Base-by-base conservation (phyloP, 1,140 invertebrate genomes). In the Spodoptera frugiperda region DNA sequence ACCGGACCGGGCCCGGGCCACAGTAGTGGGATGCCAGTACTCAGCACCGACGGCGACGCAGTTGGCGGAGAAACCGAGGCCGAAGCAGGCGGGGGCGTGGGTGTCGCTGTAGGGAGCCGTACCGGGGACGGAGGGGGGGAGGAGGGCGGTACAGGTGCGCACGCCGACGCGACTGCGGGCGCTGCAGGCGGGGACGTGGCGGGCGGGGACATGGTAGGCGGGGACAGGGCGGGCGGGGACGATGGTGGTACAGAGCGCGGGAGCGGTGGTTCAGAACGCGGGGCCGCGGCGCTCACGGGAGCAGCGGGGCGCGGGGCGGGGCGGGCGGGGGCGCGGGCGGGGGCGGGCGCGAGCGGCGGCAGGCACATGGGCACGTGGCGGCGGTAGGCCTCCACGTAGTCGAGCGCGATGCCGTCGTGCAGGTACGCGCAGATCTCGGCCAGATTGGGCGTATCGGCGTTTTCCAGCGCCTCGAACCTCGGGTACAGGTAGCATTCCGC, bases 401-500 rank as follows among this genome's bases (percentile, higher is more conserved):
- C 85, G 25, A 89, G 89, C 76, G 72, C 77, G 84, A 90, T 86
- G 82, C 89, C 86, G 83, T 88, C 79, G 76, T 85, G 86, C 77
- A 88, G 81, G 83, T 88, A 89, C 61, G 75, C 79, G 84, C 81
- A 65, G 53, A 91, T 84, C 77, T 93, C 90, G 54, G 78, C 84
- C 86, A 80, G 89, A 86, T 84, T 90, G 78, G 87, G 91, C 82
- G 91, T 90, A 77, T 77, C 87, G 70, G 88, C 90, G 77, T 1
- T 51, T 89, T 91, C 91, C 70, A 93, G 82, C 80, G 87, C 90
- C 67, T 76, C 80, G 87, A 91, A 91, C 55, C 75, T 77, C 83
- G 90, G 91, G 80, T 79, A 86, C 88, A 91, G 87, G 90, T 92
- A 88, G 70, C 82, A 77, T 83, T 91, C 89, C 78, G 80, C 68